These are phyloP conservation scores for Cryptus viduatorius DNA, from an alignment of 2,888 invertebrate genomes.

Conservation along the genomic window DNA sequence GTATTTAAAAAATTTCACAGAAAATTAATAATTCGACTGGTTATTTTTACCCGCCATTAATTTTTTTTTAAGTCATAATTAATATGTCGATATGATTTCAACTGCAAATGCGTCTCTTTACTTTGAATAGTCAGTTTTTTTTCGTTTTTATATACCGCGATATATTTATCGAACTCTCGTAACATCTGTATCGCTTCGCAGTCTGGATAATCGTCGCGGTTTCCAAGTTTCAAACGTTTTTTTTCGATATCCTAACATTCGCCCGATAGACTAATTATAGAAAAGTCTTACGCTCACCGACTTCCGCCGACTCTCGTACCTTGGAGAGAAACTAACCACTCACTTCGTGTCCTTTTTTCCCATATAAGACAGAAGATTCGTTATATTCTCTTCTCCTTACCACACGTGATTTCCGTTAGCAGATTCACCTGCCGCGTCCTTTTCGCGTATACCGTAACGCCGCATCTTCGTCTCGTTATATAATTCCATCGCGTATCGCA, in stretches of 20 bases:
- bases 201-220: background rate
- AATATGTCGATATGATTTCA: no score
- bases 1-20: no score
- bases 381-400: constrained; percentile 60
- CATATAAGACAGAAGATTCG: constrained; percentile 35
- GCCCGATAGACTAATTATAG: constrained; percentile 34
- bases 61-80: no score
- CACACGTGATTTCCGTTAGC: constrained; percentile 62
- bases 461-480: constrained; percentile 8
- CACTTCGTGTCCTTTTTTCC: constrained; percentile 37
- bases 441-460: background rate
- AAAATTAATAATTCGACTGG: no score
- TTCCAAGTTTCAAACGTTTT: no score
- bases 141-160: no score
- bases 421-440: constrained; percentile 27
- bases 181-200: no score
- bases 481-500: background rate
- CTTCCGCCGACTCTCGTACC: constrained; percentile 64
- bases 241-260: background rate
- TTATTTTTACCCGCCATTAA: no score
- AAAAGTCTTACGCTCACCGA: constrained; percentile 60
- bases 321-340: constrained; percentile 27
- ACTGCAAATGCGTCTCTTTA: no score
- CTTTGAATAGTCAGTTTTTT: no score
- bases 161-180: no score